These are phyloP conservation scores for Martes martes DNA, from an alignment of 2,113 vertebrate genomes.

Conservation along the genomic window DNA sequence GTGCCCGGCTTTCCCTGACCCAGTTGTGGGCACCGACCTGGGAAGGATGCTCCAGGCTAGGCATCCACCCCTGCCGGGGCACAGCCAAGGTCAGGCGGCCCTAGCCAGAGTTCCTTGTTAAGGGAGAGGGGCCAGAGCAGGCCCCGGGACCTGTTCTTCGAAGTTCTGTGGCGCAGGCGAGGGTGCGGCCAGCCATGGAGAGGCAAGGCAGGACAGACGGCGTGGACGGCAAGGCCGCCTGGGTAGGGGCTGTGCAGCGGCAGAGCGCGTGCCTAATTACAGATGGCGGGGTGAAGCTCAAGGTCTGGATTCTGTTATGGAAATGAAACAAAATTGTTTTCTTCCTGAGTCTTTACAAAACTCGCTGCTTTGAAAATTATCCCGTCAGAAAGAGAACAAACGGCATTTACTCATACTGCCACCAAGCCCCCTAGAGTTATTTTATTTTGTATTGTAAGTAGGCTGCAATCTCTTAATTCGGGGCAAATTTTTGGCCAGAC, in stretches of 20 bases:
- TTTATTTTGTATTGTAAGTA: constrained; percentile 80
- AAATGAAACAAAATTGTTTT: constrained; percentile 95
- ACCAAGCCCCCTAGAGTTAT: constrained; percentile 53
- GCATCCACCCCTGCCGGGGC: accelerated
- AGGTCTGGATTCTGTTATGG: constrained; percentile 91
- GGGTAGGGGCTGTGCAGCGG: constrained; percentile 47
- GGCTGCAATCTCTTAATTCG: constrained; percentile 81
- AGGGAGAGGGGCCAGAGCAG: not conserved
- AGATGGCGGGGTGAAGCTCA: constrained; percentile 64
- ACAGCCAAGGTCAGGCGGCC: not conserved
- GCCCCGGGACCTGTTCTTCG: not conserved
- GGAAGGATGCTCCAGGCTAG: not conserved
- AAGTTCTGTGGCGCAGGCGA: accelerated
- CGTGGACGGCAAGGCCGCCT: constrained; percentile 69
- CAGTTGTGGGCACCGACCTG: accelerated
- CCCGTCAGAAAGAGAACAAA: constrained; percentile 84
- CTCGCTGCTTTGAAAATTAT: constrained; percentile 86
- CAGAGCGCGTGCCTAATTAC: constrained; percentile 62
- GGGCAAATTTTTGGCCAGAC: constrained; percentile 87
- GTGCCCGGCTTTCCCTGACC: not conserved
- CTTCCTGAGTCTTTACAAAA: constrained; percentile 89
- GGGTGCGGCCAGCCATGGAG: not conserved
- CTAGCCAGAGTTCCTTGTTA: not conserved
- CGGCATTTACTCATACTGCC: constrained; percentile 81
- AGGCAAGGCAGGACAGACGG: not conserved